Percentiles rank a stretch among this genome's conserved stretches.
Evolutionary conservation across 2,888 invertebrate genomes (phyloP).

Genomic region (Eledone cirrhosa): DNA sequence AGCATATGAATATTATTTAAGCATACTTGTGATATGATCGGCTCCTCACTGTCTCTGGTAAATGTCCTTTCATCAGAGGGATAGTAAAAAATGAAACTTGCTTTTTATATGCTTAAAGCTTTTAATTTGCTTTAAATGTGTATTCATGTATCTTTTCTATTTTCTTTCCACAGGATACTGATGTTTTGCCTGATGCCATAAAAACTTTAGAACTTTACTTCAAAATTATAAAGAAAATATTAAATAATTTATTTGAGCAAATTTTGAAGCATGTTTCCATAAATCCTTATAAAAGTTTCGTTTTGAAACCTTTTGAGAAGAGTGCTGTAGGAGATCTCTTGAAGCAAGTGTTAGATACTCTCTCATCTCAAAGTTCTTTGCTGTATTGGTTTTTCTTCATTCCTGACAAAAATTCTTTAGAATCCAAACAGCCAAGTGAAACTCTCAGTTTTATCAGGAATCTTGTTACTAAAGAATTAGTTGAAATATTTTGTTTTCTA

Average conservation of each 20-base stretch:
- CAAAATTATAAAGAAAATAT: slow-evolving; percentile 13
- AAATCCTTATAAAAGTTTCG: too few relatives aligned
- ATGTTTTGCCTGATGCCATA: neutral
- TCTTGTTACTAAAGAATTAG: slow-evolving; percentile 15
- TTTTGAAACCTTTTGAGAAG: neutral
- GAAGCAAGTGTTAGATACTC: neutral
- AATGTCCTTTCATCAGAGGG: too few relatives aligned
- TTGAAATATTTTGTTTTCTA: too few relatives aligned
- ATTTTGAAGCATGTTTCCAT: neutral
- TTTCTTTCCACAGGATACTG: neutral
- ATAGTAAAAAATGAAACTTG: too few relatives aligned
- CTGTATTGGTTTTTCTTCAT: neutral
- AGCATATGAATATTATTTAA: too few relatives aligned
- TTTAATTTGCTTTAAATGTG: too few relatives aligned
- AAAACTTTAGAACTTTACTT: neutral
- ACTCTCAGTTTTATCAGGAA: neutral
- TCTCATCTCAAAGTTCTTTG: neutral
- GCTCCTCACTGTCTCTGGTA: too few relatives aligned
- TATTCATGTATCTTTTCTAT: neutral
- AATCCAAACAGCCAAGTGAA: neutral
- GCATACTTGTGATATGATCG: too few relatives aligned
- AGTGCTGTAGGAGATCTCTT: neutral
- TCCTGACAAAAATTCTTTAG: neutral
- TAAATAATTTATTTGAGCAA: neutral
- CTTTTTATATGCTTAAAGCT: too few relatives aligned